Base-by-base conservation (phyloP, 2,797 vertebrate species). In the Lindbergichthys nudifrons region DNA sequence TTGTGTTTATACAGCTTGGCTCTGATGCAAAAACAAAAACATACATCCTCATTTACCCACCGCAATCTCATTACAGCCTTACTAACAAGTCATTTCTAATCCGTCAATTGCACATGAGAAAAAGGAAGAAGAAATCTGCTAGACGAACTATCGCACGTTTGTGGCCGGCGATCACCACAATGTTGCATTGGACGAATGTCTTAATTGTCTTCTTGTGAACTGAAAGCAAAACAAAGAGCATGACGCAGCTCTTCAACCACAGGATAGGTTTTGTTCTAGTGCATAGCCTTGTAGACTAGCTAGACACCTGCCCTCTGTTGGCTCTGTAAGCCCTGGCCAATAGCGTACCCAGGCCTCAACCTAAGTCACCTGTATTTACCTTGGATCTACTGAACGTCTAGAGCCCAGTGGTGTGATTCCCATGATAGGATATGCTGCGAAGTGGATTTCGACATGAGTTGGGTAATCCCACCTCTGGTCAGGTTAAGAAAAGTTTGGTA, bases 41-140 rank as follows among this genome's bases (percentile, higher is more conserved):
- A 89, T 65, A 79, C 82, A 64, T 84, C 53, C 80, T 89, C 84
- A 81, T 88, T 92, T 88, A 72, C 74, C 72, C 60, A 54, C 90
- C 85, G 1, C 92, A 87, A 85, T 88, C 83, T 88, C 76, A 87
- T 92, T 88, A 92, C 12, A 45, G 65, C 77, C 75, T 45, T 70
- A 58, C 84, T 91, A 89, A 89, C 88, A 79, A 89, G 79, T 87
- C 66, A 64, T 90, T 91, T 88, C 84, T 89, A 89, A 89, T 88
- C 70, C 15, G 4, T 61, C 75, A 79, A 89, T 83, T 88, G 84
- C 73, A 58, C 63, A 85, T 19, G 73, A 75, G 75, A 68, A 67
- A 65, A 81, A 73, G 65, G 74, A 83, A 64, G 87, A 81, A 61
- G 72, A 71, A 53, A 83, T 87, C 56, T 52, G 84, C 57, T 1